These are phyloP conservation scores for Bombus superbus DNA, from an alignment of 1,140 invertebrate genomes.

Conservation along the genomic window DNA sequence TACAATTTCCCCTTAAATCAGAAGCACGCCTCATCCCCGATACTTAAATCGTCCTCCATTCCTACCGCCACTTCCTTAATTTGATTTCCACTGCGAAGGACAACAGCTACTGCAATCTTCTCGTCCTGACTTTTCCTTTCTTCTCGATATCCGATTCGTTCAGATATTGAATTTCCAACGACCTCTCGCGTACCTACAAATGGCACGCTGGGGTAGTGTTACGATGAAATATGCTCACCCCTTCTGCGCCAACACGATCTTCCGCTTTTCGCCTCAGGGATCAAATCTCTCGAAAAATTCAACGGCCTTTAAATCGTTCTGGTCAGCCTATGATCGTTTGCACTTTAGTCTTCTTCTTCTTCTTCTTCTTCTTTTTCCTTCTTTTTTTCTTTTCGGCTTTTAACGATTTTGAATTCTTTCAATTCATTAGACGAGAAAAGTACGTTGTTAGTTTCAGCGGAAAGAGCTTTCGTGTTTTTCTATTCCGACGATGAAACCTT, in stretches of 20 bases:
- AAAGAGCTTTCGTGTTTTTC: too few relatives aligned
- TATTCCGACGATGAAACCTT: too few relatives aligned
- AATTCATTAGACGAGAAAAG: too few relatives aligned
- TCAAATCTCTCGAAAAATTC: neutral
- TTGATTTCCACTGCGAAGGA: conserved; percentile 59
- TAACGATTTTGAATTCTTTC: too few relatives aligned
- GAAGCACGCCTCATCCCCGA: conserved; percentile 44
- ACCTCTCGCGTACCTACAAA: conserved; percentile 62
- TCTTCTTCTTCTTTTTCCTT: too few relatives aligned
- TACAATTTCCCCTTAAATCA: conserved; percentile 57
- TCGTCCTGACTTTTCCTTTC: conserved; percentile 23
- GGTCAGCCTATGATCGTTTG: neutral
- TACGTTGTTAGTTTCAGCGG: too few relatives aligned
- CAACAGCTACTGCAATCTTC: conserved; percentile 54
- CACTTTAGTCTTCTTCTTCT: neutral
- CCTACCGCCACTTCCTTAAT: conserved; percentile 59
- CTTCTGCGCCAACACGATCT: conserved; percentile 28
- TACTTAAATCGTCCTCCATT: conserved; percentile 49
- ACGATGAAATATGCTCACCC: conserved; percentile 72
- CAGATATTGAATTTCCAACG: conserved; percentile 65
- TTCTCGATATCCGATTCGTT: conserved; percentile 41
- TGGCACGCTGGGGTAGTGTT: conserved; percentile 74
- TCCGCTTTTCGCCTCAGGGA: neutral
- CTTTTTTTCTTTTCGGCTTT: neutral
- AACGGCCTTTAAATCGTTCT: neutral